Evolutionary conservation across 2,888 invertebrate genomes (phyloP).

Genomic region (Netelia inedita): DNA sequence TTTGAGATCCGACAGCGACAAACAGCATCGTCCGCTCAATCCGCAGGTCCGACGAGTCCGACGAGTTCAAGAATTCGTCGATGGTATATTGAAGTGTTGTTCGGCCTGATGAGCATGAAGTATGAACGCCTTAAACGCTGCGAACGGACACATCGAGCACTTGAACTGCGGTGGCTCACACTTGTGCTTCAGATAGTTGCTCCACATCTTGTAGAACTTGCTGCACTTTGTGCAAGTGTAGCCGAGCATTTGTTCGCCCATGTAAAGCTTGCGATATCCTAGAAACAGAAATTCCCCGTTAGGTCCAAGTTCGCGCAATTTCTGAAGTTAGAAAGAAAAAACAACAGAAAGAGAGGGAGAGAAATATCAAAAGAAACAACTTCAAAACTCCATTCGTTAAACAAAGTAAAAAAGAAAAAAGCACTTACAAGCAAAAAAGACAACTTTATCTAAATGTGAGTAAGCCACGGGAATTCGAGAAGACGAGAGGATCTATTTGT

Average conservation of each 20-base stretch:
- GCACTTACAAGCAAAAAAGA: constrained; percentile 63
- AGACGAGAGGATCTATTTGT: constrained; percentile 20
- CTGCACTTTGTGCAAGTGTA: constrained; percentile 85
- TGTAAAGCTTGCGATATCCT: constrained; percentile 84
- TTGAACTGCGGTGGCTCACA: constrained; percentile 84
- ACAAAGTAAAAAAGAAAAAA: constrained; percentile 45
- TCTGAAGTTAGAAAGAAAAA: constrained; percentile 37
- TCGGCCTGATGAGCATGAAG: constrained; percentile 85
- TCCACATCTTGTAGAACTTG: constrained; percentile 85
- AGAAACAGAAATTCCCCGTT: constrained; percentile 78
- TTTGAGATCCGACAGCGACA: constrained; percentile 19
- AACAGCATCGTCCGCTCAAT: constrained; percentile 33
- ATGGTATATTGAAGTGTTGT: constrained; percentile 83
- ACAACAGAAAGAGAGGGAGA: constrained; percentile 29
- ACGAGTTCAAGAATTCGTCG: constrained; percentile 79
- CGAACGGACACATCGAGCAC: constrained; percentile 83
- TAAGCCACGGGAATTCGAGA: constrained; percentile 55
- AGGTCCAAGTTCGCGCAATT: constrained; percentile 40
- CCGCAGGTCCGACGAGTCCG: neutral
- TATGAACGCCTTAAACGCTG: constrained; percentile 84
- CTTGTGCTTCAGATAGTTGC: constrained; percentile 85
- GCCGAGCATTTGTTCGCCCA: constrained; percentile 84
- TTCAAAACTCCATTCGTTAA: constrained; percentile 69
- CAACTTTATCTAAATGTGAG: constrained; percentile 60
- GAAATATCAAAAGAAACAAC: constrained; percentile 52